These are phyloP conservation scores for Pseudeuparius sepicola DNA, from an alignment of 2,888 invertebrate genomes.

Conservation along the genomic window DNA sequence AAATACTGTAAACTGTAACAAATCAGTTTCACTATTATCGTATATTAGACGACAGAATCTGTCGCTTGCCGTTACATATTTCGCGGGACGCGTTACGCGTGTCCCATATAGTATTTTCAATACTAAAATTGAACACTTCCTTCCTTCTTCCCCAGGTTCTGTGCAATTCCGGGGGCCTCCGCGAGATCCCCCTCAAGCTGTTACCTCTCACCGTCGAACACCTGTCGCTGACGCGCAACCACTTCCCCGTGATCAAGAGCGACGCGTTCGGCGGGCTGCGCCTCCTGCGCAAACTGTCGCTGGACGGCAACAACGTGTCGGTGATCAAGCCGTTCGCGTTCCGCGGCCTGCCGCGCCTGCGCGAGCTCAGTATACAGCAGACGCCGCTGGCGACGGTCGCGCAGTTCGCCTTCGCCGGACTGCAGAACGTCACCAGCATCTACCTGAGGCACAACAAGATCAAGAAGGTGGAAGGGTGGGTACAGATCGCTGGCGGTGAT, in stretches of 20 bases:
- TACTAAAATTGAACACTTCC: background rate
- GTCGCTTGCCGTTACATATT: no score
- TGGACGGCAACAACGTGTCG: constrained; percentile 81
- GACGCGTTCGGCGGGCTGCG: constrained; percentile 76
- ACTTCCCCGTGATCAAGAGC: constrained; percentile 68
- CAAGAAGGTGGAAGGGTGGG: constrained; percentile 45
- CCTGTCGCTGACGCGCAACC: constrained; percentile 75
- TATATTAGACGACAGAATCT: no score
- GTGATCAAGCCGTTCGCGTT: constrained; percentile 79
- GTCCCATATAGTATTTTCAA: no score
- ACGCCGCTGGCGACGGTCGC: constrained; percentile 74
- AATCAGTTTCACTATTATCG: no score
- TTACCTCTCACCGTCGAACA: constrained; percentile 74
- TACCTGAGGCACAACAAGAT: constrained; percentile 49
- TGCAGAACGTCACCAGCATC: constrained; percentile 70
- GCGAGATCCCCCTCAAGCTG: constrained; percentile 65
- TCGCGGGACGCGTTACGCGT: no score
- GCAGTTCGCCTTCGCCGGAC: constrained; percentile 73
- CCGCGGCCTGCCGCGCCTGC: constrained; percentile 66
- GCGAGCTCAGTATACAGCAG: constrained; percentile 74
- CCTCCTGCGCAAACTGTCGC: constrained; percentile 68
- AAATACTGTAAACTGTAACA: no score
- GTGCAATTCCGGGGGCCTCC: constrained; percentile 76
- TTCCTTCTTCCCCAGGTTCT: constrained; percentile 54
- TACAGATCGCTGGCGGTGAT: no score